Conservation (phyloP, 2,888 invertebrate species). For the Malacosoma neustria region DNA sequence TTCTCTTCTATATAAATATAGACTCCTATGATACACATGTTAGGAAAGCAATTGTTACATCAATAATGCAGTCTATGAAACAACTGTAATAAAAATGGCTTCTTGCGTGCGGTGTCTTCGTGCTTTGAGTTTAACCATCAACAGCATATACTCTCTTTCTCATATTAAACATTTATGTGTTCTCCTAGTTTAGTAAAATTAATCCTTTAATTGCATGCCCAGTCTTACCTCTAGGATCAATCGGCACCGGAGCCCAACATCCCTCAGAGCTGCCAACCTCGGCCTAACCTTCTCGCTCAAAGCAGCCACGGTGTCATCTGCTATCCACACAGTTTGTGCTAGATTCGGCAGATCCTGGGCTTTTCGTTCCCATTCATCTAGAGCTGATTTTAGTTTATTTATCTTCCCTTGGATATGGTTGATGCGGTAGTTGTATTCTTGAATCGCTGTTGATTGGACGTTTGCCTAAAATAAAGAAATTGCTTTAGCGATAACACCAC, state of each 20-base stretch:
- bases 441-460: slow-evolving; percentile 54
- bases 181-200: too few species aligned
- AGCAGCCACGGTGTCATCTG: slow-evolving; percentile 63
- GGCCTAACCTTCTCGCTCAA: slow-evolving; percentile 62
- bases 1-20: too few species aligned
- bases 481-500: too few species aligned
- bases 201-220: too few species aligned
- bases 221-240: slow-evolving; percentile 47
- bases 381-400: slow-evolving; percentile 25
- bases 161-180: too few species aligned
- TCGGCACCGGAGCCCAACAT: slow-evolving; percentile 42
- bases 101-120: too few species aligned
- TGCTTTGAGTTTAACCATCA: too few species aligned
- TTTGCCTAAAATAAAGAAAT: slow-evolving; percentile 39
- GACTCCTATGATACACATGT: too few species aligned
- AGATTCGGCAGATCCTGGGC: slow-evolving; percentile 60
- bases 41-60: too few species aligned
- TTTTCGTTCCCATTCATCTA: slow-evolving; percentile 46
- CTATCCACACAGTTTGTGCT: slow-evolving; percentile 57
- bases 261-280: slow-evolving; percentile 30
- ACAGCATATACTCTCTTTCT: too few species aligned
- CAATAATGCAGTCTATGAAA: too few species aligned
- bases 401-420: slow-evolving; percentile 38
- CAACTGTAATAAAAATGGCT: too few species aligned
- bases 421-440: slow-evolving; percentile 51